These are phyloP conservation scores for Lapara coniferarum DNA, from an alignment of 2,888 invertebrate species.

Conservation along the genomic window DNA sequence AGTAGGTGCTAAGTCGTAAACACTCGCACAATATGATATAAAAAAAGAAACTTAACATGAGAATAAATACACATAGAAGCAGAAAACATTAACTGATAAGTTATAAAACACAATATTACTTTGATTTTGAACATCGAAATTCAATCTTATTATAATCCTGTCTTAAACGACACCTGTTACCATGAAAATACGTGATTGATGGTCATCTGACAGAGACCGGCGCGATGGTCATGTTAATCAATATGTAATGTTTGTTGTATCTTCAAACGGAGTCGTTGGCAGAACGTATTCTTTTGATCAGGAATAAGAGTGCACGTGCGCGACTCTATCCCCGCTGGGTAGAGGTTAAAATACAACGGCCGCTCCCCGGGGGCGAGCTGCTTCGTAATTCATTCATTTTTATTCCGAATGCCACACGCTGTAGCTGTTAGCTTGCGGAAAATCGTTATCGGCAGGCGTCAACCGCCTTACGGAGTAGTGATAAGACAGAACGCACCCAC, in stretches of 20 bases:
- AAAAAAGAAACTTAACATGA: background rate
- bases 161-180: slow-evolving; percentile 73
- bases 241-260: slow-evolving; percentile 49
- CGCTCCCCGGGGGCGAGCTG: slow-evolving; percentile 49
- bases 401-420: slow-evolving; percentile 61
- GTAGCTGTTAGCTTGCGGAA: slow-evolving; percentile 59
- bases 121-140: slow-evolving; percentile 37
- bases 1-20: background rate
- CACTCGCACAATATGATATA: background rate
- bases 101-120: background rate
- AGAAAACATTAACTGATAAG: slow-evolving; percentile 29
- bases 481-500: slow-evolving; percentile 72
- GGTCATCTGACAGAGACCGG: slow-evolving; percentile 33
- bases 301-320: slow-evolving; percentile 72
- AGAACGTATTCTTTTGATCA: slow-evolving; percentile 51
- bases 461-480: slow-evolving; percentile 64
- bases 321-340: slow-evolving; percentile 61
- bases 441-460: slow-evolving; percentile 64
- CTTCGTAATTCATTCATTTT: slow-evolving; percentile 71
- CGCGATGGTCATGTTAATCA: slow-evolving; percentile 40
- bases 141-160: slow-evolving; percentile 56
- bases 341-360: slow-evolving; percentile 72
- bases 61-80: background rate
- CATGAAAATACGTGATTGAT: slow-evolving; percentile 44
- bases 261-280: slow-evolving; percentile 50